Evolutionary conservation across 1,140 invertebrate species (phyloP), one percentile per base, ranked within the genome.

Genomic region (Drosophila subpulchrella): DNA sequence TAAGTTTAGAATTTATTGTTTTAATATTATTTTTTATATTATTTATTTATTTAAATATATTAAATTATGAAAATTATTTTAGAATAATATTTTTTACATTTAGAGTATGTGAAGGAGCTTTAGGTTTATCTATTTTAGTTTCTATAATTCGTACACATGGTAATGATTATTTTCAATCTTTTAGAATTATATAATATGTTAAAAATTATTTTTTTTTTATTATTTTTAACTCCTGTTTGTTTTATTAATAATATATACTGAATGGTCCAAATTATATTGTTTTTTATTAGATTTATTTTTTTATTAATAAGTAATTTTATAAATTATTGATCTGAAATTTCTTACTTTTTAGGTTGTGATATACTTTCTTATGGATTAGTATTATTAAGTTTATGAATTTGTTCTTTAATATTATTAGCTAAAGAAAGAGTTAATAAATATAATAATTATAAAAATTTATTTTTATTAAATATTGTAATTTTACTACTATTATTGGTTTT

Each of bases 81-180:
- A 92, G 92, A n/a, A n/a, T n/a, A n/a, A 85, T 94, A 90, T 91
- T 94, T 92, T 94, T n/a, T n/a, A n/a, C n/a, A n/a, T 94, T 94
- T 92, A 91, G 92, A 58, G 94, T 94, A 62, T 94, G 93, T 94
- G 94, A 94, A 59, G 93, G 94, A 0, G 92, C 93, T 79, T 93
- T 95, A 91, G 94, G 94, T 0, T 86, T 95, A 75, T 93, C 92
- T 34, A 92, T 95, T 93, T 93, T 94, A 91, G 92, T 94, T 67
- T 92, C 92, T 47, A 92, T 94, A 92, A 93, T 94, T 93, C 94
- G 94, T 17, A 92, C 81, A 56, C 88, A 94, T 93, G 94, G 94
- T 4, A 93, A 93, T 92, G 93, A 94, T 93, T 93, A 93, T 93
- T 92, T 94, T 93, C 78, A 93, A 81, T 92, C 92, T 79, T 93